phyloP scores from a whole-genome alignment of 2,888 invertebrate genomes.

The Spicauda simplicius region DNA sequence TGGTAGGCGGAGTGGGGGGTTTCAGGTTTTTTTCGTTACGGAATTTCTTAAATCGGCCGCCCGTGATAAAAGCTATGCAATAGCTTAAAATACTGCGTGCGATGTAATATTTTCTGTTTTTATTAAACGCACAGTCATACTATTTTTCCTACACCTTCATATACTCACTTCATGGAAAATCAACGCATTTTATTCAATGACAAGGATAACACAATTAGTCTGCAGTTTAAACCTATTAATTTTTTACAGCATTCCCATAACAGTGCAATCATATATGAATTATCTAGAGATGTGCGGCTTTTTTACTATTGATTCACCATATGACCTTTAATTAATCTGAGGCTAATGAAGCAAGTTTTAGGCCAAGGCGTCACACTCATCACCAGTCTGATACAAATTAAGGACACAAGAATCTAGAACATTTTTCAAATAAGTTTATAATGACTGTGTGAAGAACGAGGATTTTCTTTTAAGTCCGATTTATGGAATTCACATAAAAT shows the following conservation, averaged over 20 bases:
- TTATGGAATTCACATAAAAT: no score
- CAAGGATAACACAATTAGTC: conserved; percentile 23
- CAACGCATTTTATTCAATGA: conserved; percentile 8
- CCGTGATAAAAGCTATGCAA: no score
- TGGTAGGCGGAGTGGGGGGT: no score
- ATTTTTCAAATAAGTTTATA: background rate
- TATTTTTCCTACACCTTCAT: no score
- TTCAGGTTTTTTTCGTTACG: no score
- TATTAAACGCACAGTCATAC: no score
- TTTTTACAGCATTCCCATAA: conserved; percentile 11
- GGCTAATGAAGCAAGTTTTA: conserved; percentile 13
- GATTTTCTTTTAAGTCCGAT: no score
- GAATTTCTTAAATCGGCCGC: no score
- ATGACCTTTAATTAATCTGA: conserved; percentile 18
- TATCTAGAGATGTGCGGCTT: conserved; percentile 19
- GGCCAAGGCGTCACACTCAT: conserved; percentile 17
- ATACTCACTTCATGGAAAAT: no score
- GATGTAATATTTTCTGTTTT: no score
- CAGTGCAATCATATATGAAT: conserved; percentile 32
- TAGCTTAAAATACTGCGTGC: no score
- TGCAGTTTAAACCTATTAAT: conserved; percentile 18
- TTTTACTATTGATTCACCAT: conserved; percentile 9
- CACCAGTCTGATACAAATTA: background rate
- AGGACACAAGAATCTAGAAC: background rate
- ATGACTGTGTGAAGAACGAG: background rate